phyloP scores from a whole-genome alignment of 2,888 invertebrate species.

The Cataglyphis altisquamis region DNA sequence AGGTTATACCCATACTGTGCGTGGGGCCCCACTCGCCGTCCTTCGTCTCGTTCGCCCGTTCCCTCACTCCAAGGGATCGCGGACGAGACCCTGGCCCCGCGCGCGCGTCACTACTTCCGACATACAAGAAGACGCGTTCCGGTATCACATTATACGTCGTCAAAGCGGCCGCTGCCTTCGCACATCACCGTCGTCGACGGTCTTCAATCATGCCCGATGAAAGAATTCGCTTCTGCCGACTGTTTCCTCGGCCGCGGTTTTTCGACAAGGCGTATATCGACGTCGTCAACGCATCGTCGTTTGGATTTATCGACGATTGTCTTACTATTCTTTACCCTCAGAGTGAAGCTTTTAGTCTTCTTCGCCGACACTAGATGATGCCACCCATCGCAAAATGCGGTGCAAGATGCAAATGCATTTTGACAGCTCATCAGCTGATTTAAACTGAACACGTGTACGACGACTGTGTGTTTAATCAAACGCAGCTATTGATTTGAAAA shows the following conservation, averaged over 20 bases:
- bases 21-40: constrained; percentile 4
- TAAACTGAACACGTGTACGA: not conserved
- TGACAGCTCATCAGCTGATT: constrained; percentile 2
- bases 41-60: not conserved
- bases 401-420: not conserved
- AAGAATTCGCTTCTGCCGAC: not conserved
- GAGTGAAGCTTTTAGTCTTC: not conserved
- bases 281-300: not conserved
- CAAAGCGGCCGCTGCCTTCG: not conserved
- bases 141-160: not conserved
- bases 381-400: not conserved
- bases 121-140: not conserved
- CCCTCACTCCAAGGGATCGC: constrained; percentile 1
- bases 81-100: constrained; percentile 4
- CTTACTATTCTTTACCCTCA: not conserved
- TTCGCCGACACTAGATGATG: not conserved
- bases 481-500: constrained; percentile 1
- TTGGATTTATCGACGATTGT: not conserved
- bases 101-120: constrained; percentile 28
- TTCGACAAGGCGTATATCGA: not conserved
- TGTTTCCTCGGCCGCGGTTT: not conserved
- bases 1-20: constrained; percentile 69
- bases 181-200: not conserved
- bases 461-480: not conserved
- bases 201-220: not conserved